Conservation (phyloP, 2,888 invertebrate genomes). For the Allygus modestus region DNA sequence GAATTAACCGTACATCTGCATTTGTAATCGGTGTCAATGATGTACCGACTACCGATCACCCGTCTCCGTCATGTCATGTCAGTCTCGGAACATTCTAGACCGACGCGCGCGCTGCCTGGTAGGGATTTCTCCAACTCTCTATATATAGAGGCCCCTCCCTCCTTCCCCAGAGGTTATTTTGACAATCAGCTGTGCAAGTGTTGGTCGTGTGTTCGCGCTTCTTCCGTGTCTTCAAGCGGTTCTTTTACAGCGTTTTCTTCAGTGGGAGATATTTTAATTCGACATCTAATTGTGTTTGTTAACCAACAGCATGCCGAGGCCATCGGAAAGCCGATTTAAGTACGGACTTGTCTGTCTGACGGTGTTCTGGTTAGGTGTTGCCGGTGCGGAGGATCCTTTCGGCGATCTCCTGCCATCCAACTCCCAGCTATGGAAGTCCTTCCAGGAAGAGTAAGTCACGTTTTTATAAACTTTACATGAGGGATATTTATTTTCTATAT, state of each 20-base stretch:
- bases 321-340: conserved; percentile 33
- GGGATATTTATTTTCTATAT: not conserved
- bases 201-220: conserved; percentile 15
- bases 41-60: too few relatives aligned
- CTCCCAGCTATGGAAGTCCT: conserved; percentile 48
- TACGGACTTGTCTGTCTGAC: not conserved
- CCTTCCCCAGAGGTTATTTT: conserved; percentile 14
- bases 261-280: not conserved
- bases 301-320: not conserved
- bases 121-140: conserved; percentile 5
- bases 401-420: conserved; percentile 19
- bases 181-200: conserved; percentile 54
- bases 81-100: conserved; percentile 29
- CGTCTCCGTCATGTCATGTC: too few relatives aligned
- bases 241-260: not conserved
- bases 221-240: not conserved
- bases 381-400: not conserved
- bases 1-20: too few relatives aligned
- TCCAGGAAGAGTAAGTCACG: conserved; percentile 55
- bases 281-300: not conserved
- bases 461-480: not conserved
- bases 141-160: conserved; percentile 15
- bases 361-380: conserved; percentile 16
- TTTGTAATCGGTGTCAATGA: too few relatives aligned
- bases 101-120: conserved; percentile 53